phyloP scores from a whole-genome alignment of 1,140 invertebrate species.

The Pachypeltis micranthus region DNA sequence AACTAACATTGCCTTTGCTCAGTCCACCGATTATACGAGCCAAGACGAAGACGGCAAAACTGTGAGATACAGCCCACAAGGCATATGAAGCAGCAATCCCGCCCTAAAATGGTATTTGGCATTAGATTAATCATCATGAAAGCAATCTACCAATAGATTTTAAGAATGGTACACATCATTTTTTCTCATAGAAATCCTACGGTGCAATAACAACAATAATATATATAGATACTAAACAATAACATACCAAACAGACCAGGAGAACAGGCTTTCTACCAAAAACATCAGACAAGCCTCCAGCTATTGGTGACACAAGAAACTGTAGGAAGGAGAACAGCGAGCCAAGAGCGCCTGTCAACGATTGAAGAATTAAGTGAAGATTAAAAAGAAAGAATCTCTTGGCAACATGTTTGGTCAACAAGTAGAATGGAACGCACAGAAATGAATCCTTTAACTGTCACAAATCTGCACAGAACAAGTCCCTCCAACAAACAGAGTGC shows the following conservation, averaged over 20 bases:
- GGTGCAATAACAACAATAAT: too few species aligned
- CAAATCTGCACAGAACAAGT: too few species aligned
- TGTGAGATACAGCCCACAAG: conserved; percentile 77
- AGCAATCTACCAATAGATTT: too few species aligned
- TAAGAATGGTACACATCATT: too few species aligned
- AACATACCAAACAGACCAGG: conserved; percentile 66
- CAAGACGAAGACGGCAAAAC: conserved; percentile 84
- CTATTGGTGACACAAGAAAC: conserved; percentile 86
- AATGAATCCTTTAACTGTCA: too few species aligned
- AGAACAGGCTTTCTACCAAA: conserved; percentile 84
- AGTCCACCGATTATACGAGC: conserved; percentile 87
- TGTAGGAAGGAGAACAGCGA: conserved; percentile 96
- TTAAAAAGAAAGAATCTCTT: too few species aligned
- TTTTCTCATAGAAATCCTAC: too few species aligned
- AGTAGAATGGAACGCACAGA: too few species aligned
- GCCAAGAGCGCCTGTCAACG: conserved; percentile 79
- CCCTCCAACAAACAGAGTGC: too few species aligned
- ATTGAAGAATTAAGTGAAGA: conserved; percentile 22
- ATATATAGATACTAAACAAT: too few species aligned
- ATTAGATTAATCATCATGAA: too few species aligned
- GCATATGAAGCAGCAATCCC: conserved; percentile 77
- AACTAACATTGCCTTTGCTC: conserved; percentile 91
- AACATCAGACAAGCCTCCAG: conserved; percentile 89
- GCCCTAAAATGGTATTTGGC: conserved; percentile 51
- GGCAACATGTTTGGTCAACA: too few species aligned